Evolutionary conservation across 1,140 invertebrate species (phyloP), one percentile per base, ranked within the genome.

Genomic region (Thaumatotibia leucotreta): DNA sequence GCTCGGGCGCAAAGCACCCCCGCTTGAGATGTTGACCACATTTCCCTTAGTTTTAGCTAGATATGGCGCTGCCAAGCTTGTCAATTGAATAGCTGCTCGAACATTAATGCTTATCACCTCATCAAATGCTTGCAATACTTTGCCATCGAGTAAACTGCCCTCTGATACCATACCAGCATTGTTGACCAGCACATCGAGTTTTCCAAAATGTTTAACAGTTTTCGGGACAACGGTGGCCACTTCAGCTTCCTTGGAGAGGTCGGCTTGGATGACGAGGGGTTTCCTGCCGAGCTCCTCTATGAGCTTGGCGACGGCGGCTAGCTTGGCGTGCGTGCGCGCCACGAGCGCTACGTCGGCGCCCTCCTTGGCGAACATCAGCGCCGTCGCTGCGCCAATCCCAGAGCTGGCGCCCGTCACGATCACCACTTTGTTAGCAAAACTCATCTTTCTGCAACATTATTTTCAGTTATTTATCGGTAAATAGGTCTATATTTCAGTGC

Each of bases 301-400:
- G 69, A 94, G 79, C n/a, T 91, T 82, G 1, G 92, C 92, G 17
- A 94, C 88, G 71, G 92, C 92, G 29, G 83, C 72, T 0, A 92
- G 66, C 45, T 88, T 91, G 0, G 73, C 89, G 39, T 92, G 79
- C 86, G 97, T 97, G 61, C 97, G 92, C 29, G 96, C 97, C 17
- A 94, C 94, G 10, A 98, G 72, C 0, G 91, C 91, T 1, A 97
- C 79, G 0, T 74, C 91, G 0, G 95, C 96, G 3, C 95, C 95
- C 24, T 95, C 88, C 61, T 93, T 92, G 4, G 96, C 93, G 73
- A 98, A 93, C 50, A 94, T 89, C 45, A 95, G 73, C 0, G 96
- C 96, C 11, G 95, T 95, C 1, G 93, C 94, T 17, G 94, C 94
- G 45, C 97, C 97, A 70, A 98, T 97, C 4, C 97, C 97, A 20